Evolutionary conservation across 2,113 vertebrate species (phyloP), one percentile per base, ranked within the genome.

Genomic region (Cricetomys ansorgei): DNA sequence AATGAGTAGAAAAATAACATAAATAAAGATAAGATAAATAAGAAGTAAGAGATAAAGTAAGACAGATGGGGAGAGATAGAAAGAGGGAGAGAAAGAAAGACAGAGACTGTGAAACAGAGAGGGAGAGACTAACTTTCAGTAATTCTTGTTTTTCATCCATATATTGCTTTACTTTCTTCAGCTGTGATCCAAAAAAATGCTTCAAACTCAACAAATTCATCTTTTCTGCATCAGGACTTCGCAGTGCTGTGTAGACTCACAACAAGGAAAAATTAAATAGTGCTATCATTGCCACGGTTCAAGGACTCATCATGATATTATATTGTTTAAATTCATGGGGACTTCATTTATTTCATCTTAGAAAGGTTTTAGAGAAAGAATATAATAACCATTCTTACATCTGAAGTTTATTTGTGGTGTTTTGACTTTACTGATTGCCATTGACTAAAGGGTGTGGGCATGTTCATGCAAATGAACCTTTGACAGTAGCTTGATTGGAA

Each of bases 61-160:
- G 31, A 86, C 3, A 67, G 11, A 65, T 5, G 8, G 4, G 48
- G 34, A 59, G 3, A 23, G 3, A 48, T 2, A 37, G 29, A 65
- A 5, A 34, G 40, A 64, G 4, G 6, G 8, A 45, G 29, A 34
- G n/a, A 23, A 0, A 7, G 29, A 2, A 3, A 5, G 15, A 45
- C 7, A 45, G 15, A 45, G 7, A 64, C 0, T 13, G 6, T 27
- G 3, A 55, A 34, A 57, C 3, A 59, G 2, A 25, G 10, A 43
- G n/a, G 0, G n/a, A 16, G 16, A 25, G 29, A 73, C 59, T 62
- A 9, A 2, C 43, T 1, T 15, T 12, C 29, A 50, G 45, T 16
- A 83, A 57, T 43, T 29, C 37, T 59, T 62, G 0, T 50, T 87
- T 89, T 73, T 27, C 1, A 25, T 43, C 0, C 17, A 31, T 37